Evolutionary conservation across 2,888 invertebrate genomes (phyloP).

Genomic region (Diarsia mendica): DNA sequence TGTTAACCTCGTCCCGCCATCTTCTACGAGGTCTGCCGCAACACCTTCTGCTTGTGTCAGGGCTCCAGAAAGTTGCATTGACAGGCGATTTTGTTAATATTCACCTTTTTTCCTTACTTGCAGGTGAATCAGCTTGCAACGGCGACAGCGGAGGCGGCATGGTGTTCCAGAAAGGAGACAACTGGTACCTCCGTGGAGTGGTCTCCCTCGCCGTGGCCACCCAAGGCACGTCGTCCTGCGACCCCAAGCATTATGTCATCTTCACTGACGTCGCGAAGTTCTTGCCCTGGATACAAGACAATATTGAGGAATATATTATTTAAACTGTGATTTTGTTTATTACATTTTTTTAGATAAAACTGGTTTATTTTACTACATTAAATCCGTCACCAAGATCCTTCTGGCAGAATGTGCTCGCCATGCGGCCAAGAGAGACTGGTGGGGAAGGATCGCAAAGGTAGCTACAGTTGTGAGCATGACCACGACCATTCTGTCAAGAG

Average conservation of each 20-base stretch:
- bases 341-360: not conserved
- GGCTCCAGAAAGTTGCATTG: too few relatives aligned
- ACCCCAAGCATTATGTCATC: constrained; percentile 90
- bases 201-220: constrained; percentile 90
- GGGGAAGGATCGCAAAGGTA: too few relatives aligned
- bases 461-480: too few relatives aligned
- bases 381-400: too few relatives aligned
- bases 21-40: not conserved
- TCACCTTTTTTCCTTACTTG: constrained; percentile 2
- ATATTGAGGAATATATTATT: constrained; percentile 69
- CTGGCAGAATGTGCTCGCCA: too few relatives aligned
- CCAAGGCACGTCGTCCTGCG: constrained; percentile 88
- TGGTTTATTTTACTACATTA: not conserved
- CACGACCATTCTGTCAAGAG: too few relatives aligned
- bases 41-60: too few relatives aligned
- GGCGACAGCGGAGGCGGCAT: constrained; percentile 90
- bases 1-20: not conserved
- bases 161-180: constrained; percentile 83
- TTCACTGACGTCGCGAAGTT: constrained; percentile 91
- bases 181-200: constrained; percentile 88
- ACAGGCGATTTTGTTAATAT: not conserved
- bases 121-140: constrained; percentile 90
- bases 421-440: too few relatives aligned
- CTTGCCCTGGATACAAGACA: constrained; percentile 88
- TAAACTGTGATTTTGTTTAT: constrained; percentile 33